Conservation (phyloP, 2,113 vertebrate genomes). For the Chloropsis cyanopogon region DNA sequence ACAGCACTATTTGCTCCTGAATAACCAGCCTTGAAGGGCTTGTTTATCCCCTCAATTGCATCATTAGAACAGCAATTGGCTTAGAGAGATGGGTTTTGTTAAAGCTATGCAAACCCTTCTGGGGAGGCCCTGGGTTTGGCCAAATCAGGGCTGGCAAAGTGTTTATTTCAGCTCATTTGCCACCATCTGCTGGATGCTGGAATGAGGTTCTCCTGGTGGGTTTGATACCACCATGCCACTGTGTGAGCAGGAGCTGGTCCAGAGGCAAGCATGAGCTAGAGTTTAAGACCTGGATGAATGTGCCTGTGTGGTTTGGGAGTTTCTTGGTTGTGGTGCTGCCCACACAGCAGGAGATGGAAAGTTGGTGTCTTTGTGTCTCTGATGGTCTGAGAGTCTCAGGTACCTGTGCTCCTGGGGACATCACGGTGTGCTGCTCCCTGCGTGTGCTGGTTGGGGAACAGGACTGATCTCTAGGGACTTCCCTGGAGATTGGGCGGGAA, state of each 20-base stretch:
- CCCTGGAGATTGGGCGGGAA: background rate
- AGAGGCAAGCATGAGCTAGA: background rate
- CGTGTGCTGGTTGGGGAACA: fast-evolving
- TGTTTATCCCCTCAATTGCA: slow-evolving; percentile 54
- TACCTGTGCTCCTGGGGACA: too few relatives aligned
- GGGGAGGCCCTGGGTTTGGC: background rate
- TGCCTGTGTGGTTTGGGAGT: background rate
- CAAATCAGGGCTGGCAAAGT: background rate
- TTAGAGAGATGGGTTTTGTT: slow-evolving; percentile 19
- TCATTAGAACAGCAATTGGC: slow-evolving; percentile 34
- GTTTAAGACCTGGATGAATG: background rate
- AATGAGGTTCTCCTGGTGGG: background rate
- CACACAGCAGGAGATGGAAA: background rate
- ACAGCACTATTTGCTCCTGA: slow-evolving; percentile 15
- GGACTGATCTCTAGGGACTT: background rate
- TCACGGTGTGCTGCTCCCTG: fast-evolving
- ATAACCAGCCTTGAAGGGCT: slow-evolving; percentile 17
- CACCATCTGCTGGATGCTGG: background rate
- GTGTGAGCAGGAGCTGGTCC: background rate
- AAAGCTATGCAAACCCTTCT: slow-evolving; percentile 34
- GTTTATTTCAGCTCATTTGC: background rate
- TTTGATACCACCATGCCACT: background rate
- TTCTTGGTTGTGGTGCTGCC: background rate
- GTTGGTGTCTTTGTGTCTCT: background rate
- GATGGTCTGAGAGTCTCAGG: background rate